phyloP scores from a whole-genome alignment of 1,140 invertebrate species.

The Zaprionus taronus region DNA sequence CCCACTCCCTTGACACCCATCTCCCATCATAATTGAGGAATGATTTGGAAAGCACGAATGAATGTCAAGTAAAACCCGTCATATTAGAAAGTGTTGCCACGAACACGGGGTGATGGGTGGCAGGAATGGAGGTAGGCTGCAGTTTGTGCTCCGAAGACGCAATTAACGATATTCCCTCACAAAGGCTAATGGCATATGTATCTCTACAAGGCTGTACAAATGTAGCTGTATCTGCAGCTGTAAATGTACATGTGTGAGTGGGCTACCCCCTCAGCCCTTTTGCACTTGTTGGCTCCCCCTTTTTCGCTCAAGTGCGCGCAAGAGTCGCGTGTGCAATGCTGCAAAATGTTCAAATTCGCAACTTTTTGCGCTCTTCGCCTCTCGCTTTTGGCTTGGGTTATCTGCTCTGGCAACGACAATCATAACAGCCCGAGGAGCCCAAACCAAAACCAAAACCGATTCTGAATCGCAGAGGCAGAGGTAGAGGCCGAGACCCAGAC shows the following conservation, averaged over 20 bases:
- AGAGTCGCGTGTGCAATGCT: slow-evolving; percentile 81
- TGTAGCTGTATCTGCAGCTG: slow-evolving; percentile 47
- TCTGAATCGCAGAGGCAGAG: slow-evolving; percentile 15
- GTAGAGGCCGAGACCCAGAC: slow-evolving; percentile 3
- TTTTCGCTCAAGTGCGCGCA: slow-evolving; percentile 32
- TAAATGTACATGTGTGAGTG: slow-evolving; percentile 43
- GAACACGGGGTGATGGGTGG: no score
- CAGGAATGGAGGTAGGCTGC: no score
- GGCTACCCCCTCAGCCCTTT: slow-evolving; percentile 36
- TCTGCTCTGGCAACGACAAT: slow-evolving; percentile 79
- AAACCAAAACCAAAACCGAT: slow-evolving; percentile 40
- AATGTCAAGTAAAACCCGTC: no score
- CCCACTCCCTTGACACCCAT: no score
- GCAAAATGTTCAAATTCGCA: slow-evolving; percentile 78
- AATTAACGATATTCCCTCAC: slow-evolving; percentile 62
- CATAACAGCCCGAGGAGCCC: slow-evolving; percentile 70
- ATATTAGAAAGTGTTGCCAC: no score
- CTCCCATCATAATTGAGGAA: no score
- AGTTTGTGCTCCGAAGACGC: slow-evolving; percentile 22
- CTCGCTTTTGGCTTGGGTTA: slow-evolving; percentile 68
- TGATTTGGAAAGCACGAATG: no score
- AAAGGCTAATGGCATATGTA: slow-evolving; percentile 43
- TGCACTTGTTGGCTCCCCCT: no score
- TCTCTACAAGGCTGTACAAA: slow-evolving; percentile 24
- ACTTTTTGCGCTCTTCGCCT: slow-evolving; percentile 36